Base-by-base conservation (phyloP, 2,888 invertebrate species). In the Yponomeuta evonymella region DNA sequence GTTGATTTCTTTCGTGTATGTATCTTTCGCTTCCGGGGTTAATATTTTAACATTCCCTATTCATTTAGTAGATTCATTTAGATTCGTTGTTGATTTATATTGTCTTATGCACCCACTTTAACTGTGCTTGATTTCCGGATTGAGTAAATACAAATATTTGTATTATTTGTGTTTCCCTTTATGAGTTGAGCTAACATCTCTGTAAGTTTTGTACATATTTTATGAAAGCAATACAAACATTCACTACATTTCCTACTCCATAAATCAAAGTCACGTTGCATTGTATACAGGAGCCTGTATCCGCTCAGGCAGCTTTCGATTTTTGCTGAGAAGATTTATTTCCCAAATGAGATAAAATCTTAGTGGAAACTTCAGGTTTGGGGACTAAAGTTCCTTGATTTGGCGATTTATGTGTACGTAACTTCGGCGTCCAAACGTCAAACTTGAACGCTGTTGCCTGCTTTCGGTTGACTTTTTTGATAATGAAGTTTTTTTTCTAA, bases 401-500 rank as follows among this genome's bases (percentile, higher is more conserved):
- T 67, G n/a, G 67, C 36, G 67, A 67, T 67, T 67, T 67, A 67
- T 67, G 36, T 67, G 67, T n/a, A 48, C 67, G 51, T 15, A 58
- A 58, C 15, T 58, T 58, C 15, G 51, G 15, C 51, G 3, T 12
- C 15, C 51, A 12, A 15, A 2, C 15, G 51, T 58, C 51, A 58
- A 58, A 58, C 51, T 58, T 58, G 51, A 58, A 58, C 51, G 51
- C 15, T 58, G 51, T 58, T 15, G 15, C 51, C 15, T 3, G 51
- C 12, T 58, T 58, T 58, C 51, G 12, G 51, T 58, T 58, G 51
- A 15, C 15, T 58, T 58, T 58, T 58, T 12, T 12, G 51, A 15
- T 58, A 58, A 43, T 43, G 51, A 58, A 58, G 51, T 58, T 58
- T 58, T 15, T 51, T 15, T 58, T 12, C 51, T 58, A 58, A 58